phyloP scores from a whole-genome alignment of 2,797 vertebrate species.

The Lutra lutra region DNA sequence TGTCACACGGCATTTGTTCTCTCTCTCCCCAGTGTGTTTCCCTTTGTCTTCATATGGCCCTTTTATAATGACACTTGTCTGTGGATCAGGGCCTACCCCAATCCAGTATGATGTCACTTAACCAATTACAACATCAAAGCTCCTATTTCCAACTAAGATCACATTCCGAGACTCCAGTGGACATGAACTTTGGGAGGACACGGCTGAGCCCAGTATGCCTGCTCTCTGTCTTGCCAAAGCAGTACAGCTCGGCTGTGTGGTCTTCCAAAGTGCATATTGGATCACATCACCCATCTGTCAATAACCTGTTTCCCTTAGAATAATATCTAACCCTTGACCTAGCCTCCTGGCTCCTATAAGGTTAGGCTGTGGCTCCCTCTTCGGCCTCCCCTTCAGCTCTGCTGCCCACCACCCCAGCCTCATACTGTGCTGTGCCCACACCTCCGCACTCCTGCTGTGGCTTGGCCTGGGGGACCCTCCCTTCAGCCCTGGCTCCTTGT shows the following conservation, averaged over 20 bases:
- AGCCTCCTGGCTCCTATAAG: background rate
- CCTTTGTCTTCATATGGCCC: background rate
- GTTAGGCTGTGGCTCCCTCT: background rate
- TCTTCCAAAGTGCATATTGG: fast-evolving
- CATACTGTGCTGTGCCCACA: too few species aligned
- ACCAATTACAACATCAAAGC: background rate
- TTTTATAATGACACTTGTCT: background rate
- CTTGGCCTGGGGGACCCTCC: background rate
- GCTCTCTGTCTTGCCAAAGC: background rate
- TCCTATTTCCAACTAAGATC: background rate
- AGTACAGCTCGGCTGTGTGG: background rate
- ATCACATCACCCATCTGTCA: background rate
- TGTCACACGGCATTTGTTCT: fast-evolving
- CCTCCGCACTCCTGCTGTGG: fast-evolving
- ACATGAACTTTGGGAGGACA: background rate
- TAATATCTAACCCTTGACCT: background rate
- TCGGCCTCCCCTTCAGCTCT: background rate
- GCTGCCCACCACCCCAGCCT: fast-evolving
- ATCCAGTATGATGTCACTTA: background rate
- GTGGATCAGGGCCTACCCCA: background rate
- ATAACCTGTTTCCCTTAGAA: background rate
- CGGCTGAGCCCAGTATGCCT: fast-evolving
- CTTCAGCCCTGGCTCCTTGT: background rate
- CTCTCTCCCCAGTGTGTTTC: background rate
- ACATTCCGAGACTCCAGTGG: background rate